Evolutionary conservation across 2,888 invertebrate species (phyloP), one percentile per base, ranked within the genome.

Genomic region (Hololepta plana): DNA sequence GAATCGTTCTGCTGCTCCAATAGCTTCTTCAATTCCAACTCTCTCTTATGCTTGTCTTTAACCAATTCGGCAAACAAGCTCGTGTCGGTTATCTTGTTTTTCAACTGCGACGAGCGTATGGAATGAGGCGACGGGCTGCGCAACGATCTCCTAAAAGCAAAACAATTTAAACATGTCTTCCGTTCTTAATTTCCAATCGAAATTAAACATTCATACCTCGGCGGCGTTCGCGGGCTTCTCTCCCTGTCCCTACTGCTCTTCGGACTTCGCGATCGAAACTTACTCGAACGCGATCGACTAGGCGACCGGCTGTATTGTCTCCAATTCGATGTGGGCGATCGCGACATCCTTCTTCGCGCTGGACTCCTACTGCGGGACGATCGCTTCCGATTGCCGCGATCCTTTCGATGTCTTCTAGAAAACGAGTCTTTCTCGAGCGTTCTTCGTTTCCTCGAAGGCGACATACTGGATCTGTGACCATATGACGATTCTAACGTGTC

Each of bases 1-100:
- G 69, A 69, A 35, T 65, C 64, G 40, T 70, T 66, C 32, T 72
- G 67, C 42, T 70, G 69, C 46, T 71, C 67, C 8, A n/a, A n/a
- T n/a, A 76, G 49, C 48, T 72, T 76, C 53, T 69, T 63, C 31
- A 66, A 51, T 27, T 80, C 82, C 49, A 80, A 63, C 31, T 79
- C 77, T 5, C 82, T 64, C 60, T 79, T 80, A 38, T 80, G 79
- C 38, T 75, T 71, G 45, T 81, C 80, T 45, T 85, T 85, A 8
- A 87, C 81, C 32, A 88, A 62, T 53, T 87, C 84, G 1, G 87
- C 87, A 48, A 88, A 88, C 7, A 88, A 61, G 47, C 85, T 85
- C 5, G 87, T 87, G 41, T 84, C 82, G 27, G 76, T 77, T 45
- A 87, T 82, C 50, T 85, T 87, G 42, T 80, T 75, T 37, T 73